phyloP scores from a whole-genome alignment of 2,888 invertebrate genomes.

The Ochropleura plecta region DNA sequence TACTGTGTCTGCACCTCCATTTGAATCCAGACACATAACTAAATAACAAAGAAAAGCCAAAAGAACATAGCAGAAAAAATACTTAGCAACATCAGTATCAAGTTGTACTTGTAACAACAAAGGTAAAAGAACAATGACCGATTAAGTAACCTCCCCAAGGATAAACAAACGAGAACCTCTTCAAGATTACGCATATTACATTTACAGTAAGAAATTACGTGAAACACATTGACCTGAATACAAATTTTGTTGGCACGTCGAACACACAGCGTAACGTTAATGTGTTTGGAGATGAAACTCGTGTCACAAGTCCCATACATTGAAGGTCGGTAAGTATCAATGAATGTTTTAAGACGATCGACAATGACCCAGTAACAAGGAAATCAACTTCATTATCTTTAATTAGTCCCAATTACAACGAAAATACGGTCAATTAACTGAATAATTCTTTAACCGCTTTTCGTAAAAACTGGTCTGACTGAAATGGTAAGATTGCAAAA shows the following conservation, averaged over 20 bases:
- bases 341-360: background rate
- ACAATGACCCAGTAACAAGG: constrained; percentile 37
- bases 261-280: constrained; percentile 51
- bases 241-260: constrained; percentile 49
- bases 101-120: constrained; percentile 32
- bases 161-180: constrained; percentile 32
- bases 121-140: constrained; percentile 54
- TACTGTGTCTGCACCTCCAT: too few relatives aligned
- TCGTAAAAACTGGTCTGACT: constrained; percentile 11
- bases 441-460: constrained; percentile 24
- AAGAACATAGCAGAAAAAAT: constrained; percentile 8
- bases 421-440: constrained; percentile 29
- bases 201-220: constrained; percentile 51
- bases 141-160: constrained; percentile 41
- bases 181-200: constrained; percentile 43
- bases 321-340: constrained; percentile 19
- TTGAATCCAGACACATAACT: too few relatives aligned
- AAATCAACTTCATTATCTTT: constrained; percentile 17
- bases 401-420: constrained; percentile 15
- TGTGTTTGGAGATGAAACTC: constrained; percentile 45
- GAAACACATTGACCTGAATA: constrained; percentile 53
- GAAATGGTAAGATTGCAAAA: constrained; percentile 18
- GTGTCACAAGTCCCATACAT: background rate
- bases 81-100: constrained; percentile 26
- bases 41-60: background rate